phyloP scores from a whole-genome alignment of 2,113 vertebrate species.

The Calyptommatus sinebrachiatus region DNA sequence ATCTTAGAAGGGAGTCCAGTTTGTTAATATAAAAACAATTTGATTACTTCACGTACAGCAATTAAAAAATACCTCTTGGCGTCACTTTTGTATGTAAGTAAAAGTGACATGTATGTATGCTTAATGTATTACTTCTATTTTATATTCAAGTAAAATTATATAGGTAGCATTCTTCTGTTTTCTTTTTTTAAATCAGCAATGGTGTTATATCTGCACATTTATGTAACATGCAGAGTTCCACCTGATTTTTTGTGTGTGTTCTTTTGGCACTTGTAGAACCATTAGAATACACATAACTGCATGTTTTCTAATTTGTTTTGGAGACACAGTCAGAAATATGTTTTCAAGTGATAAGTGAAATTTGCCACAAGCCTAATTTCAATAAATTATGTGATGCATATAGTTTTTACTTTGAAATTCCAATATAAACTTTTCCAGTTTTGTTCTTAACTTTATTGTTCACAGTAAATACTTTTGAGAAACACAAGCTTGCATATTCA shows the following conservation, averaged over 20 bases:
- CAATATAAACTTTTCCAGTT: conserved; percentile 48
- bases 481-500: conserved; percentile 21
- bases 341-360: conserved; percentile 66
- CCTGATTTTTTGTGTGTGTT: conserved; percentile 16
- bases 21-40: neutral
- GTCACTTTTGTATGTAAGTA: neutral
- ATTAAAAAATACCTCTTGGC: neutral
- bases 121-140: neutral
- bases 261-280: conserved; percentile 35
- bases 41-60: neutral
- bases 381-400: conserved; percentile 45
- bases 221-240: conserved; percentile 3
- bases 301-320: conserved; percentile 56
- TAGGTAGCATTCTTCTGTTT: neutral
- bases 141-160: neutral
- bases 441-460: conserved; percentile 47
- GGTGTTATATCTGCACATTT: neutral
- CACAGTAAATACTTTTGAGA: conserved; percentile 47
- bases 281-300: conserved; percentile 46
- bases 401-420: conserved; percentile 60
- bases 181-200: neutral
- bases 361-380: conserved; percentile 52
- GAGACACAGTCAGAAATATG: conserved; percentile 63
- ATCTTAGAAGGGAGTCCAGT: too few species aligned
- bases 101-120: neutral